A percentile compares a stretch with the other conserved stretches of the same genome.
Evolutionary conservation across 2,113 vertebrate species (phyloP).

Genomic region (Sylvia atricapilla): DNA sequence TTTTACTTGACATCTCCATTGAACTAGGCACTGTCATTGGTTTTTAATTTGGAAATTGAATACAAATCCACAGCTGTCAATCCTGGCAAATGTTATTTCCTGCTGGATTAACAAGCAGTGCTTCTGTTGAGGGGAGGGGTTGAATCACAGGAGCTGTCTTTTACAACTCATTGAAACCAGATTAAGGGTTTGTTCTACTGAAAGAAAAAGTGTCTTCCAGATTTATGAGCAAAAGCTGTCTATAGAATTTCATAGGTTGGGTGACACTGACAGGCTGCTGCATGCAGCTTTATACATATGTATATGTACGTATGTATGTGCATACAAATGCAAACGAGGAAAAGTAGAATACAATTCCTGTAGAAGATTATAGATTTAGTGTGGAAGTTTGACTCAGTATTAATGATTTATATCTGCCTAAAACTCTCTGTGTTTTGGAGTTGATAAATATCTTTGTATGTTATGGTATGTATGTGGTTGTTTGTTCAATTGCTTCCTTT

Average conservation of each 20-base stretch:
- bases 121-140: slow-evolving; percentile 52
- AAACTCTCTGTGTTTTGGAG: not conserved
- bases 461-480: not conserved
- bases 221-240: slow-evolving; percentile 15
- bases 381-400: not conserved
- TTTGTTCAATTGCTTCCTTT: not conserved
- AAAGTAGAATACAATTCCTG: not conserved
- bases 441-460: not conserved
- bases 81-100: slow-evolving; percentile 76
- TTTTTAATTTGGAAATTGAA: slow-evolving; percentile 70
- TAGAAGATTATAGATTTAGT: not conserved
- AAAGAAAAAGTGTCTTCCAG: slow-evolving; percentile 45
- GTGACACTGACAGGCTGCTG: not conserved
- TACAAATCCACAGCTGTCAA: slow-evolving; percentile 76
- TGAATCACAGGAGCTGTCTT: slow-evolving; percentile 49
- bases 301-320: rapidly evolving
- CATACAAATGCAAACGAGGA: not conserved
- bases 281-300: not conserved
- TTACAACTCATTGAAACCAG: slow-evolving; percentile 48
- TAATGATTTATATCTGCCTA: not conserved
- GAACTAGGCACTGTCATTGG: slow-evolving; percentile 60
- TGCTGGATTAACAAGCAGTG: slow-evolving; percentile 66
- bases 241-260: not conserved
- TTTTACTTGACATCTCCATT: slow-evolving; percentile 63
- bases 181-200: slow-evolving; percentile 30